Conservation (phyloP, 2,888 invertebrate species). For the Venustoraphidia nigricollis region DNA sequence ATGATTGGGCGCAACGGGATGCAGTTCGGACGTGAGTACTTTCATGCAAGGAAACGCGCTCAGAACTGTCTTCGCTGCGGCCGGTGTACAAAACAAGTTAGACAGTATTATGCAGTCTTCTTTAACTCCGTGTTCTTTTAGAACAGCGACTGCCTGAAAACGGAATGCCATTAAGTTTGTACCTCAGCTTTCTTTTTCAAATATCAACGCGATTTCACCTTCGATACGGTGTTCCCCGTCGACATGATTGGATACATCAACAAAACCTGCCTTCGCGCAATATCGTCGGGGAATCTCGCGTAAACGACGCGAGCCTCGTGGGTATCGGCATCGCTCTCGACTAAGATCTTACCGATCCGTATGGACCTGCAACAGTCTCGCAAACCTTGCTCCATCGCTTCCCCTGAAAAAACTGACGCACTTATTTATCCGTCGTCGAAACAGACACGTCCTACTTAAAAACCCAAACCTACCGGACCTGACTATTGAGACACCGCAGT, state of each 20-base stretch:
- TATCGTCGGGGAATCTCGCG: constrained; percentile 94
- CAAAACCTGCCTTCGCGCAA: constrained; percentile 71
- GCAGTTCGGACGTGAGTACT: constrained; percentile 89
- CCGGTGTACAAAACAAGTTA: constrained; percentile 92
- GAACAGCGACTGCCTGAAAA: constrained; percentile 76
- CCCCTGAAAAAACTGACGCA: constrained; percentile 24
- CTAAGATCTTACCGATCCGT: constrained; percentile 93
- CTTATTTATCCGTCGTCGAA: background rate
- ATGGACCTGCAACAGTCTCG: constrained; percentile 97
- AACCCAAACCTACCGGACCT: constrained; percentile 50
- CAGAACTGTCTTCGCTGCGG: constrained; percentile 70
- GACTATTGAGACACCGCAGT: constrained; percentile 97
- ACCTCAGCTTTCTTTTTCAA: background rate
- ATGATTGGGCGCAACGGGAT: constrained; percentile 90
- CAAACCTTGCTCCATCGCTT: constrained; percentile 43
- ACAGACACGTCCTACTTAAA: background rate
- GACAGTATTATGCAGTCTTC: constrained; percentile 94
- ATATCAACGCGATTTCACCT: constrained; percentile 28
- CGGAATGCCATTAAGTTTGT: background rate
- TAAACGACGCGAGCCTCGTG: constrained; percentile 95
- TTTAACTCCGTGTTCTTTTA: constrained; percentile 85
- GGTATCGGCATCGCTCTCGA: constrained; percentile 91
- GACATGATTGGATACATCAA: constrained; percentile 99
- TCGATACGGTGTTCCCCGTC: constrained; percentile 89
- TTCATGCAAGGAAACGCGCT: constrained; percentile 81